Base-by-base conservation (phyloP, 2,113 vertebrate genomes). In the Noturus placidus region DNA sequence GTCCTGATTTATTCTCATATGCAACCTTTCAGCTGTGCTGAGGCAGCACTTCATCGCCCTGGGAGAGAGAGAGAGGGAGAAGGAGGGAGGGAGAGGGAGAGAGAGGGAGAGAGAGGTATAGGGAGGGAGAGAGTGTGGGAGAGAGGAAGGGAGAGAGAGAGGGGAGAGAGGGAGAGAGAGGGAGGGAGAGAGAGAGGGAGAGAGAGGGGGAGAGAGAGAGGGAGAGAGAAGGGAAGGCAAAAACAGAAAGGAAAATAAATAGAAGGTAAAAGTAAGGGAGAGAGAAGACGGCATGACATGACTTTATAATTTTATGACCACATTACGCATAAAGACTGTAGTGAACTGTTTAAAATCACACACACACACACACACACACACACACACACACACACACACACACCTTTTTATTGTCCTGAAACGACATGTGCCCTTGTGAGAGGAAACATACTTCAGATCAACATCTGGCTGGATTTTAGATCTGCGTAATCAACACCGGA, bases 11-110 rank as follows among this genome's bases (percentile, higher is more conserved):
- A 86, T 86, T 81, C 85, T 70, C 67, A 90, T 89, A 87, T 89
- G 89, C 90, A 93, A 92, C 92, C 92, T 94, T 93, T 89, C 88
- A 90, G 85, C 84, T 89, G 78, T 89, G 93, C 93, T 94, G 93
- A 93, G 88, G 83, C 89, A 92, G 94, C 92, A 89, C 74, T 90
- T 22, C 74, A 59, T 90, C 89, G 85, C 91, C 88, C 86, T 86
- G 35, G 91, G 90, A 88, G 38, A 30, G 88, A 42, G 79, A 59
- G 30, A 65, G 25, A 59, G 38, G 72, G 84, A 54, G 35, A 82
- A 74, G 61, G 50, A 74, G 74, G 30, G 77, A 67, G 22, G 72
- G 38, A 81, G 77, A 78, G 30, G 88, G 84, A 70, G 76, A 84
- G 67, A 25, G 81, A 67, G 3, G 56, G n/a, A 56, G 46, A 54